Evolutionary conservation across 2,113 vertebrate species (phyloP).

Genomic region (Todiramphus chloris): DNA sequence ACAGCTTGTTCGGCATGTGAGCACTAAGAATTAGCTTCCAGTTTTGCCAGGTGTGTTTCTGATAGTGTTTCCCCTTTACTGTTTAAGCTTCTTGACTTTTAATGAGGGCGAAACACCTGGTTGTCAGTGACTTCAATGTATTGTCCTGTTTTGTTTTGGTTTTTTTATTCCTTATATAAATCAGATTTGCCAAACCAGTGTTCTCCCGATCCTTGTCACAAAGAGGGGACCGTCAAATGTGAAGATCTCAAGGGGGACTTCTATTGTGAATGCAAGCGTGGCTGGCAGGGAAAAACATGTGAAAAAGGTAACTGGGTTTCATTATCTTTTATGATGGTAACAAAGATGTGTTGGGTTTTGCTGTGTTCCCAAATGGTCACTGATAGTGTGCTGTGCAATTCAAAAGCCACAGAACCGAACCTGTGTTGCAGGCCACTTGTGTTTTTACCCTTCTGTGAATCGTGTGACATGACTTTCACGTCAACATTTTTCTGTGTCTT

Average conservation of each 20-base stretch:
- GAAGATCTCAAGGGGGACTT: constrained; percentile 92
- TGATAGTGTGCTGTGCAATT: neutral
- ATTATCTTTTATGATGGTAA: neutral
- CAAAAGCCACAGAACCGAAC: neutral
- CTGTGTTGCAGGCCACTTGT: accelerated
- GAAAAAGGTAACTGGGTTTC: constrained; percentile 78
- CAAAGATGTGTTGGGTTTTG: neutral
- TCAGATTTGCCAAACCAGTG: constrained; percentile 96
- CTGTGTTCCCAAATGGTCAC: neutral
- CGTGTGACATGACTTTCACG: neutral
- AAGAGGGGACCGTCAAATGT: constrained; percentile 81
- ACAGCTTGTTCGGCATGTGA: neutral
- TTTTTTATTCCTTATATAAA: neutral
- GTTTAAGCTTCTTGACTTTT: neutral
- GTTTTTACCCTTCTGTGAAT: neutral
- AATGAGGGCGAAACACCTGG: neutral
- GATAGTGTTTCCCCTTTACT: neutral
- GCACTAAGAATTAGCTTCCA: neutral
- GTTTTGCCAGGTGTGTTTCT: neutral
- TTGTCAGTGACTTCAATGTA: neutral
- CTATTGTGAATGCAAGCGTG: constrained; percentile 87
- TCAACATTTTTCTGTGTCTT: neutral
- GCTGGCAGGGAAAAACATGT: constrained; percentile 88
- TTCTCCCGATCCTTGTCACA: constrained; percentile 86
- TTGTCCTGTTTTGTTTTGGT: neutral